A percentile compares a stretch with the other conserved stretches of the same genome.
phyloP scores from a whole-genome alignment of 1,140 invertebrate genomes.

The Zaprionus nigranus region DNA sequence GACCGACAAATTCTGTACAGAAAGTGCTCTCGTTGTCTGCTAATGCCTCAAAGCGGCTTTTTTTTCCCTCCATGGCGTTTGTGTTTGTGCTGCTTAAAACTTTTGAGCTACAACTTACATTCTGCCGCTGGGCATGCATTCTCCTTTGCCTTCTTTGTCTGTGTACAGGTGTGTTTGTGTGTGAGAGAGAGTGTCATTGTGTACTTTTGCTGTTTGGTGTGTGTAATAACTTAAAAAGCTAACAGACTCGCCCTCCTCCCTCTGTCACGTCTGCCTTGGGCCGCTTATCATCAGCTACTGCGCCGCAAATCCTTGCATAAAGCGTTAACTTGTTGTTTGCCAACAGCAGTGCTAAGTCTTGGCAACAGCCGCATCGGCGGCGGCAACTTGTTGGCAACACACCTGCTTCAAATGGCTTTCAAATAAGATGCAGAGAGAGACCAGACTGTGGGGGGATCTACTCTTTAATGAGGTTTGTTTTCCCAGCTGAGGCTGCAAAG shows the following conservation, averaged over 20 bases:
- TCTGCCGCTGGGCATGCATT: conserved; percentile 44
- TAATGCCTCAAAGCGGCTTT: conserved; percentile 54
- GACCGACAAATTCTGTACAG: conserved; percentile 24
- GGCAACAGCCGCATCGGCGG: conserved; percentile 34
- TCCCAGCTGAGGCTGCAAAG: conserved; percentile 1
- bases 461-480: not conserved
- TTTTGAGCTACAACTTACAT: conserved; percentile 45
- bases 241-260: conserved; percentile 59
- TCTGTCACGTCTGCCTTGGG: conserved; percentile 27
- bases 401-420: not conserved
- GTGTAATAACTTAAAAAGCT: conserved; percentile 75
- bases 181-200: conserved; percentile 17
- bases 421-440: not conserved
- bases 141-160: not conserved
- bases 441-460: too few species aligned
- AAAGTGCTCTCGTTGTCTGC: conserved; percentile 44
- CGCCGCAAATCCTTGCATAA: conserved; percentile 71
- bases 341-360: conserved; percentile 51
- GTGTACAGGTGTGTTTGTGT: conserved; percentile 15
- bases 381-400: conserved; percentile 33
- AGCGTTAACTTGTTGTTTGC: conserved; percentile 68
- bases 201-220: conserved; percentile 30
- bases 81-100: conserved; percentile 59
- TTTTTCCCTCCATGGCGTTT: conserved; percentile 30
- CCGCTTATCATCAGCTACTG: conserved; percentile 50